Evolutionary conservation across 2,888 invertebrate species (phyloP).

Genomic region (Ophioninae sp.): DNA sequence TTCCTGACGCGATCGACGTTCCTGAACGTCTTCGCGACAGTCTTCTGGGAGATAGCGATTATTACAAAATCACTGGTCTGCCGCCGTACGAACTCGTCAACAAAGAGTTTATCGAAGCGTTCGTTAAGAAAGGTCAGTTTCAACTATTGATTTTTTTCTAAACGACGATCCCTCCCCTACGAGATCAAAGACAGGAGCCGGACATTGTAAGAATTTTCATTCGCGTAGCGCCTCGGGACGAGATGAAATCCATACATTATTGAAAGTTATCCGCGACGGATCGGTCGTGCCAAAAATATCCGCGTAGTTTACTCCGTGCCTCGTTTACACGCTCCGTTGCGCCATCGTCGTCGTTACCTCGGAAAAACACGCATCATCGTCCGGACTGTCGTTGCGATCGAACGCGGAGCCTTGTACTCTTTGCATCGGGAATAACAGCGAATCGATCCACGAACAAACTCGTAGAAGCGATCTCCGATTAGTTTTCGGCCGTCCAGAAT

Average conservation of each 20-base stretch:
- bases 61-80: slow-evolving; percentile 82
- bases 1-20: slow-evolving; percentile 81
- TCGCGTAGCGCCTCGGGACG: background rate
- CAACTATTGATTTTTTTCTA: slow-evolving; percentile 32
- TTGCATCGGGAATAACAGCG: background rate
- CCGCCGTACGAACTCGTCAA: slow-evolving; percentile 81
- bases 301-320: too few species aligned
- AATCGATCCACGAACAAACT: background rate
- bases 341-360: background rate
- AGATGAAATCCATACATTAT: slow-evolving; percentile 37
- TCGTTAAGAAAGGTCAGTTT: slow-evolving; percentile 83
- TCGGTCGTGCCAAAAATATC: slow-evolving; percentile 42
- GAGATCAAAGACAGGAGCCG: background rate
- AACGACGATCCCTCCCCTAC: background rate
- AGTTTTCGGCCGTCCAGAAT: background rate
- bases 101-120: slow-evolving; percentile 82
- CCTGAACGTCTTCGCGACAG: slow-evolving; percentile 78
- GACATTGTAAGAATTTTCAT: background rate
- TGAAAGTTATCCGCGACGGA: slow-evolving; percentile 45
- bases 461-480: background rate
- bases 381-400: background rate
- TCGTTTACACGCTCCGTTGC: background rate
- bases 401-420: background rate
- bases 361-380: background rate
- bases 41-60: slow-evolving; percentile 82